Percentiles rank a stretch among this genome's conserved stretches.
phyloP scores from a whole-genome alignment of 2,113 vertebrate genomes.

The Gallinago jamesoni region DNA sequence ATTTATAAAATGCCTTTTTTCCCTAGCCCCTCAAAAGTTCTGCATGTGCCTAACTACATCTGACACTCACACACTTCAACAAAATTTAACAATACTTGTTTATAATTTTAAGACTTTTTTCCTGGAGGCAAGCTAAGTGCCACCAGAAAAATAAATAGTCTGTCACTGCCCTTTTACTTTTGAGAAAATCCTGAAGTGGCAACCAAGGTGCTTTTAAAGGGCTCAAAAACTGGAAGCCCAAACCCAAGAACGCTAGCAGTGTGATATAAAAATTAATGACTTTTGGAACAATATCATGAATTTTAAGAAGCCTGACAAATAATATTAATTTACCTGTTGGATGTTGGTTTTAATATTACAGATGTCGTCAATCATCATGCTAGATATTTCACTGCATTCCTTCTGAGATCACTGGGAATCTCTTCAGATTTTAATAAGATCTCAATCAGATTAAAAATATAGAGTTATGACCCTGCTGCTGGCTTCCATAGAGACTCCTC shows the following conservation, averaged over 20 bases:
- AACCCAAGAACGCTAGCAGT: background rate
- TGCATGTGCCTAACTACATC: background rate
- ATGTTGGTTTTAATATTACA: background rate
- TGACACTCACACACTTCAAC: background rate
- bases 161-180: background rate
- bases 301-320: background rate
- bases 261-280: background rate
- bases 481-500: background rate
- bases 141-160: background rate
- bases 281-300: background rate
- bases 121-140: background rate
- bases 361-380: background rate
- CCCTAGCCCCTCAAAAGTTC: background rate
- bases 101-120: background rate
- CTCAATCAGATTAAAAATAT: background rate
- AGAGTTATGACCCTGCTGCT: conserved; percentile 1
- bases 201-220: background rate
- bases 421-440: background rate
- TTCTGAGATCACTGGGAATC: background rate
- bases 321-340: background rate
- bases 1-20: conserved; percentile 1
- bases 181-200: background rate
- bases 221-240: background rate
- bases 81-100: background rate
- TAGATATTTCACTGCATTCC: background rate